Evolutionary conservation across 2,113 vertebrate species (phyloP).

Genomic region (Triplophysa tibetana): DNA sequence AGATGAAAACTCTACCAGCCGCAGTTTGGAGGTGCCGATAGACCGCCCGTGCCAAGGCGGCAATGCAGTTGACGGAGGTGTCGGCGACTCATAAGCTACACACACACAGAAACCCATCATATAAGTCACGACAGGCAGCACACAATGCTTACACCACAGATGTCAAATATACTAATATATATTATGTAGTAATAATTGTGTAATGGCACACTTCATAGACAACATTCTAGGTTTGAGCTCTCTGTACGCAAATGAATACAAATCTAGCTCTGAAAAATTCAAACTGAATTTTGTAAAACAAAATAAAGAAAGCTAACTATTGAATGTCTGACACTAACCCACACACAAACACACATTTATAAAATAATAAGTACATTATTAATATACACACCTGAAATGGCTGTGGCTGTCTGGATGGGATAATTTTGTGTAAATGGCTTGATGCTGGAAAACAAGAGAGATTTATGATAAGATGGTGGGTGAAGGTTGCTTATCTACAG

Average conservation of each 20-base stretch:
- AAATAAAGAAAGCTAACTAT: too few relatives aligned
- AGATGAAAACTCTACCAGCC: conserved; percentile 95
- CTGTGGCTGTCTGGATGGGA: conserved; percentile 89
- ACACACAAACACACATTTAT: too few relatives aligned
- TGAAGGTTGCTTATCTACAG: not conserved
- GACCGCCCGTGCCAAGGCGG: conserved; percentile 97
- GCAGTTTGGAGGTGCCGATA: conserved; percentile 94
- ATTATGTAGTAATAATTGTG: not conserved
- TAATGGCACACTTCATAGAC: too few relatives aligned
- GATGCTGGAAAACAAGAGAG: conserved; percentile 75
- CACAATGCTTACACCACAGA: not conserved
- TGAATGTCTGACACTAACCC: too few relatives aligned
- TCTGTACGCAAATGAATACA: too few relatives aligned
- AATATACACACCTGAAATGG: conserved; percentile 87
- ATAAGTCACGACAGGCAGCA: too few relatives aligned
- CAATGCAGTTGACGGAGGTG: conserved; percentile 82
- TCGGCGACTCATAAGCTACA: conserved; percentile 88
- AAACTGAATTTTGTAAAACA: too few relatives aligned
- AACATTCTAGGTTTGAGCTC: too few relatives aligned
- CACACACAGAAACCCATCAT: conserved; percentile 22
- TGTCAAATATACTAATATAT: not conserved
- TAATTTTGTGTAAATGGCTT: conserved; percentile 96
- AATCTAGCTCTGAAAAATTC: too few relatives aligned
- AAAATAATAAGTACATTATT: too few relatives aligned
- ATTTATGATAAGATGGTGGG: not conserved